phyloP scores from a whole-genome alignment of 2,113 vertebrate species.

The Laterallus jamaicensis region DNA sequence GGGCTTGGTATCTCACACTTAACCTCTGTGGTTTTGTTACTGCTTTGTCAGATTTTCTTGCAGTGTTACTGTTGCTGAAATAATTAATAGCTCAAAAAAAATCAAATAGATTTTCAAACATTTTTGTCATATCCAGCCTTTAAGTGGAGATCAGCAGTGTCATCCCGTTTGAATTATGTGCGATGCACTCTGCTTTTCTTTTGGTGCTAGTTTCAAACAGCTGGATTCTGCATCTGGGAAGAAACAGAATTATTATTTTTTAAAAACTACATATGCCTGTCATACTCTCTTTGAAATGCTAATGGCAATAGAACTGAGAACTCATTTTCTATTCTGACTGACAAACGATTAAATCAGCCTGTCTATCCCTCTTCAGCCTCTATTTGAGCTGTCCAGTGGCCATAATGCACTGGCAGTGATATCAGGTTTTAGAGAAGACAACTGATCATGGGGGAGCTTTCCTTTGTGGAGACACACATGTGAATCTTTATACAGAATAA shows the following conservation, averaged over 20 bases:
- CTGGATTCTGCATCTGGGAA: neutral
- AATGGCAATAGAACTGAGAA: neutral
- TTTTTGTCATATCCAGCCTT: neutral
- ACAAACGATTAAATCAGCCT: slow-evolving; percentile 1
- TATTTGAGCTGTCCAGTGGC: neutral
- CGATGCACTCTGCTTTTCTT: neutral
- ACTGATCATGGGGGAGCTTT: neutral
- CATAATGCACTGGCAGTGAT: neutral
- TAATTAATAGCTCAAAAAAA: neutral
- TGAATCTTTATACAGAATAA: neutral
- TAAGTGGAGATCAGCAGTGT: neutral
- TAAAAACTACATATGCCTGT: neutral
- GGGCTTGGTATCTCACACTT: neutral
- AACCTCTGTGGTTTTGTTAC: neutral
- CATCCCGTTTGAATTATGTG: neutral
- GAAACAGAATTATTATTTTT: slow-evolving; percentile 1
- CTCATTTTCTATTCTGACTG: slow-evolving; percentile 20
- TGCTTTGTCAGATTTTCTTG: neutral
- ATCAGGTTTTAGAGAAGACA: neutral
- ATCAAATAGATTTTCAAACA: neutral
- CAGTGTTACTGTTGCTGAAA: neutral
- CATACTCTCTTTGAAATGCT: slow-evolving; percentile 21
- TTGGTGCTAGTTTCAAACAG: neutral
- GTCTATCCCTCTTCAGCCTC: neutral
- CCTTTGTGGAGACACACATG: neutral